Evolutionary conservation across 1,140 invertebrate genomes (phyloP).

Genomic region (Euwallacea fornicatus): DNA sequence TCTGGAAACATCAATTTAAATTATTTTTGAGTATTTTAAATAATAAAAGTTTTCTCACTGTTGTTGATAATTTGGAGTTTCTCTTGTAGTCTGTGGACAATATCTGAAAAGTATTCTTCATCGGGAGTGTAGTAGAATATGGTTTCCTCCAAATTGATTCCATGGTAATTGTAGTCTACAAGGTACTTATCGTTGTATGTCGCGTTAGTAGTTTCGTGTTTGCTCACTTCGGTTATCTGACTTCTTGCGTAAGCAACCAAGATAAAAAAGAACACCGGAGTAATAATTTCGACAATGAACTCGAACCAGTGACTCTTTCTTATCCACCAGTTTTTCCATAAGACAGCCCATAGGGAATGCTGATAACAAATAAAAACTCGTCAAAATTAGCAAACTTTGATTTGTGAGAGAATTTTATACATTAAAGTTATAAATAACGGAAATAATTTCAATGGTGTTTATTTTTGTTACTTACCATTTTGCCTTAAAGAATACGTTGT

Average conservation of each 20-base stretch:
- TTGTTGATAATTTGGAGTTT: slow-evolving; percentile 50
- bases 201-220: slow-evolving; percentile 40
- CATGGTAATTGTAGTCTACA: slow-evolving; percentile 24
- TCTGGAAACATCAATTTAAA: slow-evolving; percentile 32
- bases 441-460: too few relatives aligned
- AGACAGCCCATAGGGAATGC: slow-evolving; percentile 37
- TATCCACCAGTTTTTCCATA: slow-evolving; percentile 55
- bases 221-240: slow-evolving; percentile 44
- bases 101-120: slow-evolving; percentile 42
- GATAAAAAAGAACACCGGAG: slow-evolving; percentile 51
- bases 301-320: slow-evolving; percentile 53
- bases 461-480: too few relatives aligned
- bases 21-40: neutral
- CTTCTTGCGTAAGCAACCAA: slow-evolving; percentile 48
- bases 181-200: slow-evolving; percentile 38
- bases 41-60: slow-evolving; percentile 42
- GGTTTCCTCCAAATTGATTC: slow-evolving; percentile 36
- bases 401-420: too few relatives aligned
- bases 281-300: slow-evolving; percentile 52
- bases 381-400: too few relatives aligned
- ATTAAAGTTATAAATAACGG: too few relatives aligned
- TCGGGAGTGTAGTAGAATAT: slow-evolving; percentile 52
- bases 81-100: slow-evolving; percentile 51
- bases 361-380: too few relatives aligned
- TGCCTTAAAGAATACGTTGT: too few relatives aligned